Evolutionary conservation across 2,797 vertebrate species (phyloP), one percentile per base, ranked within the genome.

Genomic region (Parambassis ranga): DNA sequence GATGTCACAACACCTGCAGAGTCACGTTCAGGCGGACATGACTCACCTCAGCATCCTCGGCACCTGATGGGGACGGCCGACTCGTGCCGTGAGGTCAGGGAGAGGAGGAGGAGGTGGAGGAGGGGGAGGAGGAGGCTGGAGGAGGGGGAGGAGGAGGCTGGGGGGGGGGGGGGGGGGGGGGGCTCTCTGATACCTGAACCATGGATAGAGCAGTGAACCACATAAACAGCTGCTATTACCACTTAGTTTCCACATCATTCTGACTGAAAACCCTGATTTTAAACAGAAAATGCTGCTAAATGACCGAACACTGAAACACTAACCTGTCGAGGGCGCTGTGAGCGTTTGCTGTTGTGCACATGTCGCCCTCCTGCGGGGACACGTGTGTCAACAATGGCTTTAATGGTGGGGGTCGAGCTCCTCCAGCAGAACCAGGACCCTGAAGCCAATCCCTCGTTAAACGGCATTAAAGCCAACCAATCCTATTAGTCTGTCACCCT

Each of bases 401-500:
- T n/a, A n/a, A n/a, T n/a, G n/a, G 50, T 67, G 23, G 18, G 15
- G 47, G 37, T 46, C 3, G 14, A 36, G 33, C 35, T 37, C 27
- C 33, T 60, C 27, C 27, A 31, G 52, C 23, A n/a, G 51, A 57
- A 42, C 37, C 1, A 0, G 14, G 65, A 78, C 65, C 79, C 73
- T 73, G 65, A 44, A 59, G 75, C 66, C 80, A 83, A 83, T 72
- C 79, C 74, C 57, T 72, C 46, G 26, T 75, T 81, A 83, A 75
- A 71, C 22, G 62, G 73, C 50, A 71, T 70, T 86, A 87, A 84
- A 86, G 20, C 81, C 77, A 64, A 63, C 44, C 71, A 77, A 91
- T 90, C 90, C 87, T 56, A 80, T 90, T 90, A 89, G 84, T 75
- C 44, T 35, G 63, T 78, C 52, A 81, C 71, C 81, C 68, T 77